Evolutionary conservation across 2,113 vertebrate genomes (phyloP), one percentile per base, ranked within the genome.

Genomic region (Thalassarche chlororhynchos): DNA sequence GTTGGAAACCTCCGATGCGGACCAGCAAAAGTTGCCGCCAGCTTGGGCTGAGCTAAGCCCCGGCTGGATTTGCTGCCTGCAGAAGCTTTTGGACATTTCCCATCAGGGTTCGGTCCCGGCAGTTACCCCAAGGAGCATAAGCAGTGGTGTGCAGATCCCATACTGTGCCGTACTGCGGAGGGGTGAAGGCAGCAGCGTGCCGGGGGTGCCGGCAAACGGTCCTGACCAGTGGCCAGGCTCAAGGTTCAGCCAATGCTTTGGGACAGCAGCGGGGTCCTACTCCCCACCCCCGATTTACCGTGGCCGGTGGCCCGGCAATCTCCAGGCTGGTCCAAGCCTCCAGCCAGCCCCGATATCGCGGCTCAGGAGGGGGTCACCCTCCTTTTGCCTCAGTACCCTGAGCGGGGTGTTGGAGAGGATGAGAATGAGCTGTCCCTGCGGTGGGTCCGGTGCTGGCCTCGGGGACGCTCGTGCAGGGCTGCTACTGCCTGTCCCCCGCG

Each of bases 81-180:
- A 40, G 70, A n/a, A 75, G 65, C 23, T 29, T 52, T 11, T 3
- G 61, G 66, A 3, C 10, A 2, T 58, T 58, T 52, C 36, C 32
- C 51, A 6, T 10, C 34, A 25, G 36, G 38, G 14, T n/a, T 46
- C 32, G 17, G 81, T 38, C 12, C 25, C 2, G 6, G 55, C 0
- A 0, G 42, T 38, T 7, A 5, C 42, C 9, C 57, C 47, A 6
- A 2, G 18, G 65, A 47, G 29, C 8, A 2, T 3, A 10, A 82
- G 70, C 49, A 1, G 2, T 8, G 80, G 42, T 10, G 42, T 20
- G 42, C 11, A 15, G 57, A 23, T 34, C 74, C 34, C 46, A 9
- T 13, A 2, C 18, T 1, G 38, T 0, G 24, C 76, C 19, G 2
- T 23, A 7, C 32, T 6, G 75, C 7, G 9, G 32, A 2, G 1